Percentiles rank a stretch among this genome's conserved stretches.
phyloP scores from a whole-genome alignment of 2,888 invertebrate genomes.

The Endotricha flammealis region DNA sequence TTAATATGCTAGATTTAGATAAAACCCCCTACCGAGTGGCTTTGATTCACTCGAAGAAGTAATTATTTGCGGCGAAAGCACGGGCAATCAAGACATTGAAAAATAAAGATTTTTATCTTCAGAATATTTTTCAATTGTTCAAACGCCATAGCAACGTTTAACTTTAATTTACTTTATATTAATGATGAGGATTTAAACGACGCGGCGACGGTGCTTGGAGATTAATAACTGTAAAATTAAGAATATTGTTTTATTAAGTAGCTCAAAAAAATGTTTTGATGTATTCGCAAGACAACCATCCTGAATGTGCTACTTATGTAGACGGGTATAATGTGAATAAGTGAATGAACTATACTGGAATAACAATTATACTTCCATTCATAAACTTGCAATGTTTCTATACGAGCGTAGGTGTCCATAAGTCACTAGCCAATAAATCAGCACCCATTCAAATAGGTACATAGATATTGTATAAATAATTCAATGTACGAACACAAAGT shows the following conservation, averaged over 20 bases:
- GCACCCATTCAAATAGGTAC: conserved; percentile 18
- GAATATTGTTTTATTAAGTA: no score
- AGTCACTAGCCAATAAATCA: conserved; percentile 47
- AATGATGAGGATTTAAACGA: no score
- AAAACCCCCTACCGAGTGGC: conserved; percentile 34
- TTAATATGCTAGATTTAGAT: conserved; percentile 71
- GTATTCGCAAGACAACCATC: no score
- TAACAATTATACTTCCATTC: conserved; percentile 60
- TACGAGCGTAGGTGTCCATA: conserved; percentile 53
- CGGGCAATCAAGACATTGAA: conserved; percentile 12
- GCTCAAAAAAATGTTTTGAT: no score
- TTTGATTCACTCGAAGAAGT: conserved; percentile 37
- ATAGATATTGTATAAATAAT: no score
- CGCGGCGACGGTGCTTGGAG: no score
- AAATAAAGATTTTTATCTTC: conserved; percentile 22
- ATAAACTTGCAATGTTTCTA: conserved; percentile 49
- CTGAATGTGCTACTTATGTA: no score
- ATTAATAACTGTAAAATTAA: no score
- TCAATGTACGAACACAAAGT: no score
- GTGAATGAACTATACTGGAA: conserved; percentile 51
- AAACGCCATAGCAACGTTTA: no score
- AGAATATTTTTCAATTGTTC: conserved; percentile 21
- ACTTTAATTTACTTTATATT: no score
- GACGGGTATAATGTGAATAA: no score
- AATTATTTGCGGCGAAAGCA: conserved; percentile 39